phyloP scores from a whole-genome alignment of 2,797 vertebrate genomes.

The Catharus ustulatus region DNA sequence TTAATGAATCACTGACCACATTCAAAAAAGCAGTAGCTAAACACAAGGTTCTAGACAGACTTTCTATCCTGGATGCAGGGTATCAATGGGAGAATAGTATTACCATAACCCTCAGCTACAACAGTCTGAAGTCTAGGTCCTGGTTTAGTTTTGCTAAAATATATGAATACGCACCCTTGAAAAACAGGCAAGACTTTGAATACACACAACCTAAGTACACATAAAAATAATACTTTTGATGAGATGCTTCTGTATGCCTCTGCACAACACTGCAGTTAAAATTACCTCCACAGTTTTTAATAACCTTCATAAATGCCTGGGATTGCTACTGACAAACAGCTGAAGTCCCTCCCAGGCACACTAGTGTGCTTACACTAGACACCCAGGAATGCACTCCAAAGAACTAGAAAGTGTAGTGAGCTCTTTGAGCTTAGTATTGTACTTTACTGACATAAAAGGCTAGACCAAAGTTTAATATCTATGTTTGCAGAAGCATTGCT shows the following conservation, averaged over 20 bases:
- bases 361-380: background rate
- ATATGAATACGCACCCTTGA: background rate
- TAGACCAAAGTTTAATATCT: background rate
- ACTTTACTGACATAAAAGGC: background rate
- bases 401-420: background rate
- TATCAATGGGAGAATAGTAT: background rate
- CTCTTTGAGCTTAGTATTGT: background rate
- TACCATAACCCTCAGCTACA: background rate
- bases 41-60: background rate
- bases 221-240: background rate
- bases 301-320: background rate
- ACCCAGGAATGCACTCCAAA: background rate
- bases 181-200: background rate
- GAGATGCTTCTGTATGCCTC: background rate
- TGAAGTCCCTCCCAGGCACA: background rate
- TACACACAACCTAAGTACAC: background rate
- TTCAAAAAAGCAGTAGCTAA: background rate
- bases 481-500: background rate
- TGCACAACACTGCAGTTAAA: background rate
- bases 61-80: background rate
- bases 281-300: background rate
- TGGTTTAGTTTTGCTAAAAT: background rate
- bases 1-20: conserved; percentile 1
- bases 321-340: background rate
- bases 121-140: background rate